phyloP scores from a whole-genome alignment of 2,113 vertebrate genomes.

The Maccullochella peelii region DNA sequence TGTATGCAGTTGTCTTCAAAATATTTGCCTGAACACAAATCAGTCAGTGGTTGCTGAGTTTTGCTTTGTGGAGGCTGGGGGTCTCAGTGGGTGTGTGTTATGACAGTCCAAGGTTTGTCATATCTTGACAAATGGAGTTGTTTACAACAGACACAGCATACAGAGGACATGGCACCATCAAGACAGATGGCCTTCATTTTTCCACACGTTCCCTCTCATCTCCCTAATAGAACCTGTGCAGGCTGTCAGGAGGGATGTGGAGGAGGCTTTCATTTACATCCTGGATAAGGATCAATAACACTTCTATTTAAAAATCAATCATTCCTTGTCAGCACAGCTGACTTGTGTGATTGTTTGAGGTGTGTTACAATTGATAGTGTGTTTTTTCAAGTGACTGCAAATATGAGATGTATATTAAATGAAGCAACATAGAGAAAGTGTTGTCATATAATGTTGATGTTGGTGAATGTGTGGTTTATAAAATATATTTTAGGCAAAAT shows the following conservation, averaged over 20 bases:
- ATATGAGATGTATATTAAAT: slow-evolving; percentile 21
- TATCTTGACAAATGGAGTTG: slow-evolving; percentile 79
- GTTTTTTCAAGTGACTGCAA: slow-evolving; percentile 19
- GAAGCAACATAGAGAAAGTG: not conserved
- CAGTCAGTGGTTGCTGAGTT: slow-evolving; percentile 45
- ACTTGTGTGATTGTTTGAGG: slow-evolving; percentile 45
- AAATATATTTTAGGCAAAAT: not conserved
- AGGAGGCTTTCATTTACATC: slow-evolving; percentile 75
- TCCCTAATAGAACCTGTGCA: slow-evolving; percentile 66
- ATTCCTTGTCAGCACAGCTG: slow-evolving; percentile 52
- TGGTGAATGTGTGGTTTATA: not conserved
- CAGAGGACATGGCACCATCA: slow-evolving; percentile 68
- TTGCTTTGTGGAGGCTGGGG: slow-evolving; percentile 27
- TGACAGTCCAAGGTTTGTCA: slow-evolving; percentile 75
- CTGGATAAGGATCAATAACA: slow-evolving; percentile 74
- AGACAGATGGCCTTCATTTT: slow-evolving; percentile 79
- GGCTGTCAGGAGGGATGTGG: slow-evolving; percentile 53
- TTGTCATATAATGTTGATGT: not conserved
- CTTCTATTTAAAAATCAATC: slow-evolving; percentile 72
- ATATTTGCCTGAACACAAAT: slow-evolving; percentile 24
- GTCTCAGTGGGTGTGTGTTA: slow-evolving; percentile 38
- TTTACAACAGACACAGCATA: slow-evolving; percentile 72
- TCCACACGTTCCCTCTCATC: slow-evolving; percentile 69
- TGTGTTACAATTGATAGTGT: slow-evolving; percentile 12
- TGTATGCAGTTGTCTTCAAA: slow-evolving; percentile 5